Evolutionary conservation across 2,888 invertebrate genomes (phyloP), one percentile per base, ranked within the genome.

Genomic region (Lasiommata megera): DNA sequence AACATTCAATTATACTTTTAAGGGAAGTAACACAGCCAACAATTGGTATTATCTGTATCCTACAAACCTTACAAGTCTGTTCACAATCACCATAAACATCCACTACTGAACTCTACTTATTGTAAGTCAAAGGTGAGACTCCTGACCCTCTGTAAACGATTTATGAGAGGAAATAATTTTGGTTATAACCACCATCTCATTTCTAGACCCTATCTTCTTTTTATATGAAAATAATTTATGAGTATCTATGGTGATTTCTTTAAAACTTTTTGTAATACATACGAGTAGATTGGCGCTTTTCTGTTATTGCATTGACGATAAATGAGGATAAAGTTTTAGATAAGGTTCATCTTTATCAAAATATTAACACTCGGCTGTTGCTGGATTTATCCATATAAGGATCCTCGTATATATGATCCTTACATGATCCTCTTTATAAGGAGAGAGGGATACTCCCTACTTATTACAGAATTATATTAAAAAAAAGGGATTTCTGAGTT

Each of bases 81-180:
- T 41, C 52, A 52, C 41, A 41, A 52, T 52, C 28, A 41, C 16
- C 52, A 41, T 52, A 40, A 52, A 52, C 52, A 52, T 52, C 31
- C 52, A 52, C 52, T 52, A 52, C 52, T 52, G 52, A 41, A 52
- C 40, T 41, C 40, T 41, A 41, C 52, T 52, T 52, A 52, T 41
- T 31, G 52, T 52, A 31, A 40, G 52, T 52, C 52, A 52, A 52
- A 41, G 52, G 52, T 52, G 29, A 52, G 41, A 6, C 29, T 41
- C 29, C 52, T 52, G 52, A 52, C 52, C 52, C 52, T 41, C 17
- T 41, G 12, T 31, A 52, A 41, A 41, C 41, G 31, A 52, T 41
- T 52, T 52, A 52, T 41, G 52, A 40, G 52, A 41, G 41, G 31
- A 41, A 52, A 52, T 52, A 41, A 37, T 37, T 37, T 48, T 23